phyloP scores from a whole-genome alignment of 2,888 invertebrate species.

The Diplazon laetatorius region DNA sequence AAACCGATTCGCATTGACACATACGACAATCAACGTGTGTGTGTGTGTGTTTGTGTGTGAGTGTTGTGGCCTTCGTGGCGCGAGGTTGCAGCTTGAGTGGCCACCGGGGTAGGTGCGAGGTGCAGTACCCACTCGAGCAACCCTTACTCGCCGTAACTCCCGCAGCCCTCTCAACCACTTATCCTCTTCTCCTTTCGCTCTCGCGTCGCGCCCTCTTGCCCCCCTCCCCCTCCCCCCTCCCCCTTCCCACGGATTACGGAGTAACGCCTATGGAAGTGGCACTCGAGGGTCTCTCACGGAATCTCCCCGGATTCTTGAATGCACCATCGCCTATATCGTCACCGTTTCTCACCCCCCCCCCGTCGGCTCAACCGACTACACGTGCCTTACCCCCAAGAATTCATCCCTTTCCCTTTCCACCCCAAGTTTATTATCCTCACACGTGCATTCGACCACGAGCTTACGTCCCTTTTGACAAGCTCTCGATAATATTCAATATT shows the following conservation, averaged over 20 bases:
- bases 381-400: too few relatives aligned
- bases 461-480: background rate
- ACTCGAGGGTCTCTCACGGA: constrained; percentile 41
- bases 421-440: background rate
- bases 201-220: constrained; percentile 26
- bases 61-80: constrained; percentile 8
- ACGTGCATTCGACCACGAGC: background rate
- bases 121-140: constrained; percentile 48
- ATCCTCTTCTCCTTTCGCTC: constrained; percentile 29
- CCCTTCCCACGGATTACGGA: constrained; percentile 50
- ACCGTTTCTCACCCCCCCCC: background rate
- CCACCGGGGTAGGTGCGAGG: constrained; percentile 36
- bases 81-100: constrained; percentile 44
- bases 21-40: constrained; percentile 18
- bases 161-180: constrained; percentile 22
- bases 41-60: too few relatives aligned
- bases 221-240: background rate
- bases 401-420: too few relatives aligned
- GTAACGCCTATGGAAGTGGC: constrained; percentile 51
- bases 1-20: background rate
- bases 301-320: constrained; percentile 38
- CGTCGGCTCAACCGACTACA: too few relatives aligned
- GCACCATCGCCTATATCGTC: background rate
- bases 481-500: background rate
- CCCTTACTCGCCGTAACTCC: constrained; percentile 39